Conservation (phyloP, 2,888 invertebrate species). For the Onchidella celtica region DNA sequence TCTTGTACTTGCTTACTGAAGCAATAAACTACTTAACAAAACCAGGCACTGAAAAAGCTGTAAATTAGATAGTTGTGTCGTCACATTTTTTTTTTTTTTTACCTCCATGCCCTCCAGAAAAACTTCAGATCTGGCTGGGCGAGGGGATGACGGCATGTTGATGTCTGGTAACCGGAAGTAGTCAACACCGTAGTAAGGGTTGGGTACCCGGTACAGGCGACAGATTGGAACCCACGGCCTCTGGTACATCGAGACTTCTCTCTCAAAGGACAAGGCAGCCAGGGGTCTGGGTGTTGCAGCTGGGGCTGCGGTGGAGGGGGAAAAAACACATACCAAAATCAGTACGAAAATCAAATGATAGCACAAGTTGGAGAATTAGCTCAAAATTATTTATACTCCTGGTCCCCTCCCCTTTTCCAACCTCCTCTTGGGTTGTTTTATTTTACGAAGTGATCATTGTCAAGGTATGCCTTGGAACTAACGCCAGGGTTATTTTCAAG, state of each 20-base stretch:
- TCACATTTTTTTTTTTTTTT: not conserved
- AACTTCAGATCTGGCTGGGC: slow-evolving; percentile 37
- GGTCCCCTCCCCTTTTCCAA: too few species aligned
- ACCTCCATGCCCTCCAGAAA: slow-evolving; percentile 30
- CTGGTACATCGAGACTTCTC: slow-evolving; percentile 72
- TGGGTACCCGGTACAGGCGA: slow-evolving; percentile 42
- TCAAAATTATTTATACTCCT: too few species aligned
- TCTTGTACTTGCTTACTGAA: too few species aligned
- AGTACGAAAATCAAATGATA: too few species aligned
- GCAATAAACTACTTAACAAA: too few species aligned
- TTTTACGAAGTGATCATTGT: too few species aligned
- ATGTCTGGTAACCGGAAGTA: slow-evolving; percentile 60
- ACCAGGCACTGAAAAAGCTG: too few species aligned
- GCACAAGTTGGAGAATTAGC: too few species aligned
- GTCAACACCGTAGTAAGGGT: slow-evolving; percentile 55
- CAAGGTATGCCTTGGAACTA: too few species aligned
- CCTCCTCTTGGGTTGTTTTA: too few species aligned
- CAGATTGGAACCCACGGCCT: slow-evolving; percentile 52
- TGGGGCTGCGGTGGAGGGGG: slow-evolving; percentile 19
- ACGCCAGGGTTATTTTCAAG: too few species aligned
- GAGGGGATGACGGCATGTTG: not conserved
- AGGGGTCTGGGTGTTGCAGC: slow-evolving; percentile 39
- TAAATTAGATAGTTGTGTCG: not conserved
- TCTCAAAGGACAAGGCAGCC: slow-evolving; percentile 59
- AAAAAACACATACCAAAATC: not conserved